phyloP scores from a whole-genome alignment of 2,888 invertebrate genomes.

The Tipula lateralis region DNA sequence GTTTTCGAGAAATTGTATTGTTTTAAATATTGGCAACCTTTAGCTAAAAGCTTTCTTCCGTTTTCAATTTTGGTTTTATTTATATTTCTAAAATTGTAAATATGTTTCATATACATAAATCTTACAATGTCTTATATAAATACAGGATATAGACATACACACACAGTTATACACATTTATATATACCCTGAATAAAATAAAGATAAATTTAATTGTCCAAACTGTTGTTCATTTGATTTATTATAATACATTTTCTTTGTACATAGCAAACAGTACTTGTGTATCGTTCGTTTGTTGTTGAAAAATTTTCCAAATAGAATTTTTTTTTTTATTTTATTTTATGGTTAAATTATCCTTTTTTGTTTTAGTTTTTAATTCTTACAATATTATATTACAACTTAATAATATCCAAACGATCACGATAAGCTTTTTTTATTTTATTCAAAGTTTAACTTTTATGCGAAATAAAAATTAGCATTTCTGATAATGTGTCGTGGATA shows the following conservation, averaged over 20 bases:
- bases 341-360: background rate
- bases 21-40: background rate
- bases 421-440: background rate
- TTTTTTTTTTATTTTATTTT: background rate
- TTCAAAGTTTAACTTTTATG: background rate
- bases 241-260: background rate
- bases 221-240: constrained; percentile 1
- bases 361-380: background rate
- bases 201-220: constrained; percentile 2
- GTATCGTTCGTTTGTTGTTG: background rate
- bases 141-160: too few relatives aligned
- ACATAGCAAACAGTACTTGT: background rate
- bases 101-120: background rate
- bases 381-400: background rate
- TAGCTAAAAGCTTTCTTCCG: background rate
- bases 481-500: background rate
- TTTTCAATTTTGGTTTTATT: background rate
- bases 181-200: background rate
- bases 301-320: background rate
- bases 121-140: background rate
- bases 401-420: background rate
- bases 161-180: background rate
- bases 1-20: too few relatives aligned
- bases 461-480: background rate
- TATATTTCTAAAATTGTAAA: background rate